Percentiles rank a stretch among this genome's conserved stretches.
These are phyloP conservation scores for Macrosiphum euphorbiae DNA, from an alignment of 2,888 invertebrate species.

Conservation along the genomic window DNA sequence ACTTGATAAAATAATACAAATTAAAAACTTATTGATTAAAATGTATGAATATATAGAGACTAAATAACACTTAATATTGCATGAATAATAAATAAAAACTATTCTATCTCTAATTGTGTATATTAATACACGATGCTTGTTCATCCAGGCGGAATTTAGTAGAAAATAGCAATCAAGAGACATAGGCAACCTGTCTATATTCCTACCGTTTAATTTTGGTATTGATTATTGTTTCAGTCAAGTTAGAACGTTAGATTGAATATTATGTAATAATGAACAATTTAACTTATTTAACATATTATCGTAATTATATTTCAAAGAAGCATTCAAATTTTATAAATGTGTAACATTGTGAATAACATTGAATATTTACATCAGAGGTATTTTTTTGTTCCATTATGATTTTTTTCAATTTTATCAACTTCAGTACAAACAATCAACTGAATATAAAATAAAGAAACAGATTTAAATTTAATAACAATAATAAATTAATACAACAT, in stretches of 20 bases:
- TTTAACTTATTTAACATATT: background rate
- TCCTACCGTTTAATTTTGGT: background rate
- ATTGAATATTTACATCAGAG: background rate
- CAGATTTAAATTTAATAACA: background rate
- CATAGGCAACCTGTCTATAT: background rate
- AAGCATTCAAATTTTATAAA: background rate
- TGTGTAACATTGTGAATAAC: background rate
- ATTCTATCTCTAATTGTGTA: background rate
- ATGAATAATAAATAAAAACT: too few species aligned
- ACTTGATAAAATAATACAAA: too few species aligned
- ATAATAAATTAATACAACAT: too few species aligned
- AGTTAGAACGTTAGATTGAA: background rate
- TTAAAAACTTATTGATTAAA: too few species aligned
- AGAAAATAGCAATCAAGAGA: background rate
- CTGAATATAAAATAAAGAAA: background rate
- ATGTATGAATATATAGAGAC: too few species aligned
- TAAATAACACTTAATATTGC: too few species aligned
- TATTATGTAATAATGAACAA: background rate
- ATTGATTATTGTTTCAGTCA: background rate
- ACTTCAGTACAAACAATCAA: background rate
- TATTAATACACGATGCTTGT: background rate
- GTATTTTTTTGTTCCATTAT: background rate
- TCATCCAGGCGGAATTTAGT: background rate
- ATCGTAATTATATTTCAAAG: background rate
- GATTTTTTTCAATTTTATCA: background rate